Evolutionary conservation across 1,140 invertebrate genomes (phyloP).

Genomic region (Pararge aegeria): DNA sequence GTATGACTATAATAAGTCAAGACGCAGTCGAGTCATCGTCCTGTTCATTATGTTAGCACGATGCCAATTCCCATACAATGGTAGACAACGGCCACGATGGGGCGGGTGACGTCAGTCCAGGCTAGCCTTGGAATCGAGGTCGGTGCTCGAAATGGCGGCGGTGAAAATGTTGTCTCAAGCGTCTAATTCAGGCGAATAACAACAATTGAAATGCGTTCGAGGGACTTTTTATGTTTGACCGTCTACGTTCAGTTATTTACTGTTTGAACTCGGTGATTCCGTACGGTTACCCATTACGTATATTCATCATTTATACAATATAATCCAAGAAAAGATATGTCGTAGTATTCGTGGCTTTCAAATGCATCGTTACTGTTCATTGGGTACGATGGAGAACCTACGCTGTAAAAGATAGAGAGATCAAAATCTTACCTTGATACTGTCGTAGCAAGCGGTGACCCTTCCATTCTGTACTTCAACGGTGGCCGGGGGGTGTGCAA

Average conservation of each 20-base stretch:
- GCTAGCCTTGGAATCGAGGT: constrained; percentile 72
- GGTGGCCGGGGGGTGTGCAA: constrained; percentile 99
- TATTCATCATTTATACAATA: no score
- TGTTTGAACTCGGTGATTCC: not conserved
- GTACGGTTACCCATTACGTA: no score
- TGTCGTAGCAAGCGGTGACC: constrained; percentile 99
- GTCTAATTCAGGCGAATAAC: constrained; percentile 41
- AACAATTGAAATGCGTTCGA: constrained; percentile 33
- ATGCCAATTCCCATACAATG: constrained; percentile 68
- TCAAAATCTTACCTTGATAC: constrained; percentile 94
- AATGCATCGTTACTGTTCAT: no score
- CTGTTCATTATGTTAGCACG: constrained; percentile 62
- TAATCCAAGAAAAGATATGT: no score
- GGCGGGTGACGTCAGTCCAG: constrained; percentile 66
- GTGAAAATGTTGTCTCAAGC: constrained; percentile 59
- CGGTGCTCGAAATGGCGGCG: constrained; percentile 60
- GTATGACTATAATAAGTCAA: constrained; percentile 34
- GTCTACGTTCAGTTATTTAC: not conserved
- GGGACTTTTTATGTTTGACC: constrained; percentile 1
- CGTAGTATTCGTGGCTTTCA: no score
- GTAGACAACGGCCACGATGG: constrained; percentile 50
- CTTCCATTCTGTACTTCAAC: constrained; percentile 99
- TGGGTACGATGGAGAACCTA: not conserved
- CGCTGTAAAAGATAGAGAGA: not conserved
- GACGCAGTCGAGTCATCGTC: constrained; percentile 56